These are phyloP conservation scores for Apostichopus japonicus DNA, from an alignment of 35 echinoderm and acorn worm species.

Conservation along the genomic window DNA sequence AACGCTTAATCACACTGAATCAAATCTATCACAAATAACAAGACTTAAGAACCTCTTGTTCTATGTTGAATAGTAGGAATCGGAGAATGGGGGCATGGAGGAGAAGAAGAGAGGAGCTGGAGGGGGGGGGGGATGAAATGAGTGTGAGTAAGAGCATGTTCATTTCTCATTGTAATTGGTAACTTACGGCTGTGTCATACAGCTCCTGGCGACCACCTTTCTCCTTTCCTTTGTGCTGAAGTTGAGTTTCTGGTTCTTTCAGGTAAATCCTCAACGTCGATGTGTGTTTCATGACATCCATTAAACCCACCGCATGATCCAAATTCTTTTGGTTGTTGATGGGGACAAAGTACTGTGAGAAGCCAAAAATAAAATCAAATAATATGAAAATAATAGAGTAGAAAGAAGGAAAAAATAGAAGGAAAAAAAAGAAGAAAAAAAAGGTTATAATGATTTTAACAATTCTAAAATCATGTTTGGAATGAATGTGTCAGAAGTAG, in stretches of 20 bases:
- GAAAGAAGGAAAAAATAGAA: not conserved
- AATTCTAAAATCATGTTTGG: too few relatives aligned
- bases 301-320: conserved; percentile 45
- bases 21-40: too few relatives aligned
- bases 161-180: not conserved
- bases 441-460: too few relatives aligned
- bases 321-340: conserved; percentile 33
- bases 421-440: too few relatives aligned
- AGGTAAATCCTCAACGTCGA: conserved; percentile 52
- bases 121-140: not conserved
- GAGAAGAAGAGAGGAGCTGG: too few relatives aligned
- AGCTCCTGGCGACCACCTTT: conserved; percentile 25
- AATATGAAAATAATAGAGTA: not conserved
- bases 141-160: not conserved
- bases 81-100: not conserved
- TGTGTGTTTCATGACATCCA: conserved; percentile 50
- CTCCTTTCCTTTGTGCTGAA: not conserved
- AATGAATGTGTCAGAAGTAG: too few relatives aligned
- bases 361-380: not conserved
- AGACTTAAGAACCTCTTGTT: too few relatives aligned
- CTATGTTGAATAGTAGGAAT: not conserved
- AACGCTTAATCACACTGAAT: too few relatives aligned
- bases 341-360: conserved; percentile 35
- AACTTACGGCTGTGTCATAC: conserved; percentile 53
- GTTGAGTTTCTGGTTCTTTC: not conserved